phyloP scores from a whole-genome alignment of 2,888 invertebrate species.

The Eugnorisma glareosa region DNA sequence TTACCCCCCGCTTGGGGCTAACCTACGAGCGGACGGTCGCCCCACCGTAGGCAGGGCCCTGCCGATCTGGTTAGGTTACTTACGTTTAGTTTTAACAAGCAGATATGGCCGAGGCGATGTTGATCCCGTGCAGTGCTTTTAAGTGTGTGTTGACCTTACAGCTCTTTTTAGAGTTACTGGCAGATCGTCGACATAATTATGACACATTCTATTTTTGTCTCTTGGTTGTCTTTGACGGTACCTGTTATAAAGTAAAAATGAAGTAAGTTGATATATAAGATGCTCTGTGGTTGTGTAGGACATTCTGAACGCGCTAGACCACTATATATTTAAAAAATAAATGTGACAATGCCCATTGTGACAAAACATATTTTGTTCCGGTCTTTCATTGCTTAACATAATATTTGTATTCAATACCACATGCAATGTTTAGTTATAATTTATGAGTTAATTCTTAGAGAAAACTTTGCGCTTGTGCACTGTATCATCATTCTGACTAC shows the following conservation, averaged over 20 bases:
- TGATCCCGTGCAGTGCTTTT: not conserved
- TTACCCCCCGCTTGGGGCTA: not conserved
- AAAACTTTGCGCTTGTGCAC: not conserved
- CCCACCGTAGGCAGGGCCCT: not conserved
- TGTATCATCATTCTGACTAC: not conserved
- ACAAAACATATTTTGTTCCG: not conserved
- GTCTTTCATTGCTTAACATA: not conserved
- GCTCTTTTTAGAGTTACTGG: not conserved
- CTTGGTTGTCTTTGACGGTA: not conserved
- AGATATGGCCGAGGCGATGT: not conserved
- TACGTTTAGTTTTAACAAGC: not conserved
- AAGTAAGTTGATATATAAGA: no score
- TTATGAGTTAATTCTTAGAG: not conserved
- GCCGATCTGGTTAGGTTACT: not conserved
- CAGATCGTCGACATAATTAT: not conserved
- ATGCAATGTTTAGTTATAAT: not conserved
- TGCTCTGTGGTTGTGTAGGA: no score
- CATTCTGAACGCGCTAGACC: not conserved
- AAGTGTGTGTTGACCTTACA: not conserved
- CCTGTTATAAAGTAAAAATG: not conserved
- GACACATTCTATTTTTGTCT: not conserved
- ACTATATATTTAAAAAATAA: not conserved
- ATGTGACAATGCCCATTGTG: slow-evolving; percentile 9
- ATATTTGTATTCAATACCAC: slow-evolving; percentile 1
- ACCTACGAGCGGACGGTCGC: not conserved